A percentile compares a stretch with the other conserved stretches of the same genome.
Conservation (phyloP, 2,888 invertebrate genomes). For the Ptilodon capucinus region DNA sequence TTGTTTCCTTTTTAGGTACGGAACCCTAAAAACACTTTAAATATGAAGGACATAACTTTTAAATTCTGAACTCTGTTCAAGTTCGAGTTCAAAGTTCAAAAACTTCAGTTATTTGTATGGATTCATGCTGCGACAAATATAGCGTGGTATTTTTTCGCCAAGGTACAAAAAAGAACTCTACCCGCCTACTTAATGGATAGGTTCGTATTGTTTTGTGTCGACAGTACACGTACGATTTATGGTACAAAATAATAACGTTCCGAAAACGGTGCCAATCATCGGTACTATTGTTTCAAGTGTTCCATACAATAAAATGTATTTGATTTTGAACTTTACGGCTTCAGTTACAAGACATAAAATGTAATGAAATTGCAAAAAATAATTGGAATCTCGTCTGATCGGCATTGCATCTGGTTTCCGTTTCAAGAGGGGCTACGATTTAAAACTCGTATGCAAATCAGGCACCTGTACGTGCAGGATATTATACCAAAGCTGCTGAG, state of each 20-base stretch:
- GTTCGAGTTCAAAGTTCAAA: not conserved
- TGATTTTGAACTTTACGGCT: not conserved
- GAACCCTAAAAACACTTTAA: too few species aligned
- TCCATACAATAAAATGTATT: not conserved
- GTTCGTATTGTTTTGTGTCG: not conserved
- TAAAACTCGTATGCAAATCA: not conserved
- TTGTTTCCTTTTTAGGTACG: too few species aligned
- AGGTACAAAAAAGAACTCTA: not conserved
- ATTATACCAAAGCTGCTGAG: not conserved
- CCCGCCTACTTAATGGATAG: not conserved
- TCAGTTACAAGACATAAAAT: not conserved
- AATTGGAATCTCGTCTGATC: conserved; percentile 1
- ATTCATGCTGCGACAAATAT: not conserved
- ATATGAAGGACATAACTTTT: not conserved
- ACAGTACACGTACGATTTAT: not conserved
- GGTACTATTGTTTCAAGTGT: conserved; percentile 4
- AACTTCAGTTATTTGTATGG: not conserved
- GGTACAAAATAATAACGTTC: not conserved
- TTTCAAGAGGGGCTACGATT: conserved; percentile 3
- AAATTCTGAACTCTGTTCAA: not conserved
- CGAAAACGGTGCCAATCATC: not conserved
- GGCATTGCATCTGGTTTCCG: conserved; percentile 8
- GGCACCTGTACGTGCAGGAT: not conserved
- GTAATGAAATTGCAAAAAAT: not conserved
- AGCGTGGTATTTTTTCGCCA: not conserved